Evolutionary conservation across 2,797 vertebrate genomes (phyloP).

Genomic region (Bovichtus diacanthus): DNA sequence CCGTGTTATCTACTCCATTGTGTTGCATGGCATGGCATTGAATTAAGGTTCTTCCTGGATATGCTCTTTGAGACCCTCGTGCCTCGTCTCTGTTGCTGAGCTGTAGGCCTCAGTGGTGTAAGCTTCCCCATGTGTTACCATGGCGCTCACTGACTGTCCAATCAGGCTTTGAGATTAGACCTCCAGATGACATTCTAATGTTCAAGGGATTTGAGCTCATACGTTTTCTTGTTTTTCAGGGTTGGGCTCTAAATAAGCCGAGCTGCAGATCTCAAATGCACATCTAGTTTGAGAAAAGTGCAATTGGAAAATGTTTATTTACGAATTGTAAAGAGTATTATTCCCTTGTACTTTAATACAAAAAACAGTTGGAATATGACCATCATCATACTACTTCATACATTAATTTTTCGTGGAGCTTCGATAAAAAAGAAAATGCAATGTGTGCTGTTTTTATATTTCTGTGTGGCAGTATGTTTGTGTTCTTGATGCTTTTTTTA

Average conservation of each 20-base stretch:
- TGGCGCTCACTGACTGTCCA: conserved; percentile 36
- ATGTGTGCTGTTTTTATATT: background rate
- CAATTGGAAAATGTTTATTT: background rate
- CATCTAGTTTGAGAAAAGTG: background rate
- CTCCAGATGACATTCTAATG: conserved; percentile 36
- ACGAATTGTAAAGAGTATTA: background rate
- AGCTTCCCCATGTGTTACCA: conserved; percentile 53
- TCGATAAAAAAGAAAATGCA: background rate
- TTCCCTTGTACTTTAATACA: background rate
- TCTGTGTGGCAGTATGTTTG: background rate
- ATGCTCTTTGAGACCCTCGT: background rate
- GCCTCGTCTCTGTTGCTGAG: conserved; percentile 12
- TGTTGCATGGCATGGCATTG: background rate
- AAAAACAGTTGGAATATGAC: background rate
- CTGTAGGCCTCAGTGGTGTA: conserved; percentile 25
- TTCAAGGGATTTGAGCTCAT: conserved; percentile 29
- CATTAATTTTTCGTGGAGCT: background rate
- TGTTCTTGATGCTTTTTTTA: conserved; percentile 8
- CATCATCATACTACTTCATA: background rate
- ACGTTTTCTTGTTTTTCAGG: conserved; percentile 5
- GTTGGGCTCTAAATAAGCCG: conserved; percentile 9
- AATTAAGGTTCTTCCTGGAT: background rate
- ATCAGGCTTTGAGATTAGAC: conserved; percentile 29
- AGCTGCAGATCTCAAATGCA: conserved; percentile 2
- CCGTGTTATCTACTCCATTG: background rate